phyloP scores from a whole-genome alignment of 2,888 invertebrate species.

The Cheiracanthium punctorium region DNA sequence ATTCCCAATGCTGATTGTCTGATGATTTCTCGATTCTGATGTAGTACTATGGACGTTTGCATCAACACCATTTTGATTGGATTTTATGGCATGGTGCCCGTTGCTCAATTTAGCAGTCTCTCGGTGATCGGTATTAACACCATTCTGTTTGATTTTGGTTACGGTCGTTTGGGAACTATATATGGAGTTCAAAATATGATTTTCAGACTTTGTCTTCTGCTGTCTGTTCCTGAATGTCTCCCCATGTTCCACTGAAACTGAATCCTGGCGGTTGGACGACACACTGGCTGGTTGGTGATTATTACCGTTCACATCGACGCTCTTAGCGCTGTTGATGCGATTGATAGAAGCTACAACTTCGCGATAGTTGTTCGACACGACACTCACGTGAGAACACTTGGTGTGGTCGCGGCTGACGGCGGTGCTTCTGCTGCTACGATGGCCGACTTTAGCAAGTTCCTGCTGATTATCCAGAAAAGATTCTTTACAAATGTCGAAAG shows the following conservation, averaged over 20 bases:
- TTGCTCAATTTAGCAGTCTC: neutral
- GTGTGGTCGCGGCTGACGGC: neutral
- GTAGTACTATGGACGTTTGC: too few relatives aligned
- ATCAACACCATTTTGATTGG: too few relatives aligned
- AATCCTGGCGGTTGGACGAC: neutral
- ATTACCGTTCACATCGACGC: neutral
- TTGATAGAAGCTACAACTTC: neutral
- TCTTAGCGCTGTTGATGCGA: neutral
- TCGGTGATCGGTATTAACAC: neutral
- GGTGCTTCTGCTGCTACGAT: neutral
- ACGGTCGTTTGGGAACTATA: neutral
- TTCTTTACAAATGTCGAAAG: neutral
- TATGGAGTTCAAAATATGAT: neutral
- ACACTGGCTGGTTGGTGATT: neutral
- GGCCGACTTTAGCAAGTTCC: neutral
- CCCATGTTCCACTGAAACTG: neutral
- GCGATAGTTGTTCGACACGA: neutral
- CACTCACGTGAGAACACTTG: too few relatives aligned
- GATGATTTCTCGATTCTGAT: neutral
- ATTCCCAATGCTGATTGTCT: neutral
- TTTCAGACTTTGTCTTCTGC: neutral
- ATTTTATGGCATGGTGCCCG: neutral
- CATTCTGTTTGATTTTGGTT: neutral
- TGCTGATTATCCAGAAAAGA: neutral
- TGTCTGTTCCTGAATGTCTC: too few relatives aligned